These are phyloP conservation scores for Tragelaphus scriptus DNA, from an alignment of 2,113 vertebrate species.

Conservation along the genomic window DNA sequence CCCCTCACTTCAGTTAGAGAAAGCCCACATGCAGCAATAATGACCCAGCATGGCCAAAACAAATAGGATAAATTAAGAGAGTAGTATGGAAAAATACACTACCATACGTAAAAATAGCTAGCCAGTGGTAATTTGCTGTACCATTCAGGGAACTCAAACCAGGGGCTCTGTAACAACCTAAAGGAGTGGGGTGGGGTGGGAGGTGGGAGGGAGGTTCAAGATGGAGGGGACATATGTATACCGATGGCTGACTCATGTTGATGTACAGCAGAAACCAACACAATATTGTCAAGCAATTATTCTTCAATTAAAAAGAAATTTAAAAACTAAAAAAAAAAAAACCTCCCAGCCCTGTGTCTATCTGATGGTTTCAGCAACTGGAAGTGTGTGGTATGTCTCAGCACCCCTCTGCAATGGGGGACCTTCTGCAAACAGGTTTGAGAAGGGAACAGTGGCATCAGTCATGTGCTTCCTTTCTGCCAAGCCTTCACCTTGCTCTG, in stretches of 20 bases:
- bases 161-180: not conserved
- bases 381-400: not conserved
- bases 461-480: not conserved
- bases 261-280: not conserved
- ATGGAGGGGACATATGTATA: not conserved
- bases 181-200: not conserved
- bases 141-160: not conserved
- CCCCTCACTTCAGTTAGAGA: not conserved
- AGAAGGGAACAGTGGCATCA: not conserved
- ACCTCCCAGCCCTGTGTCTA: not conserved
- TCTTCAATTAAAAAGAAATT: not conserved
- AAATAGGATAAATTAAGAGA: not conserved
- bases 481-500: not conserved
- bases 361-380: not conserved
- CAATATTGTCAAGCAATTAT: not conserved
- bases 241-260: not conserved
- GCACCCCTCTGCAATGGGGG: not conserved
- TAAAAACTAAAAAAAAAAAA: not conserved
- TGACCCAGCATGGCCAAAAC: not conserved
- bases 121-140: not conserved
- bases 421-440: not conserved
- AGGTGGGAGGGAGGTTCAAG: not conserved
- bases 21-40: not conserved
- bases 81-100: not conserved
- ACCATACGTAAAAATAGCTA: not conserved